Percentiles rank a stretch among this genome's conserved stretches.
These are phyloP conservation scores for Tenodera sinensis DNA, from an alignment of 2,888 invertebrate species.

Conservation along the genomic window DNA sequence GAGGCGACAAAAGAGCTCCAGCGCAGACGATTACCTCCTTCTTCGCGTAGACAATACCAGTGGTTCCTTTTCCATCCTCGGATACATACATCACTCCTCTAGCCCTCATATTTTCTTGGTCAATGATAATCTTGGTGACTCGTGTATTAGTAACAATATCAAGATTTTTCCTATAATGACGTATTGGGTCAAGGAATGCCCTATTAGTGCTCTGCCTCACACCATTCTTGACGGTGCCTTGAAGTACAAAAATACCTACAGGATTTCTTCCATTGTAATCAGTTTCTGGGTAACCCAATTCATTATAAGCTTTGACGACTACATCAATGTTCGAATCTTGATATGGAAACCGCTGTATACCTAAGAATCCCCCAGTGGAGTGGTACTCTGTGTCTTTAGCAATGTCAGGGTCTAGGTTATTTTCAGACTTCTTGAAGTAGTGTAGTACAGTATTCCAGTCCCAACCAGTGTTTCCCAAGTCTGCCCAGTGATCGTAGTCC, in stretches of 20 bases:
- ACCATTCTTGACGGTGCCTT: neutral
- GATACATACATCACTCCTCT: neutral
- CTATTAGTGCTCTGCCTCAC: neutral
- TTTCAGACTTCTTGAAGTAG: neutral
- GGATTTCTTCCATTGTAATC: neutral
- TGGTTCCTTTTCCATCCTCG: neutral
- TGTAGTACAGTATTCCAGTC: neutral
- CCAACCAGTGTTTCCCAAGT: neutral
- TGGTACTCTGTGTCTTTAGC: neutral
- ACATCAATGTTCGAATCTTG: neutral
- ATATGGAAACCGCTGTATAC: neutral
- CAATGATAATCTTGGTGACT: neutral
- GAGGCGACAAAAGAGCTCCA: neutral
- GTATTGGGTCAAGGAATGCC: neutral
- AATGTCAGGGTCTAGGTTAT: neutral
- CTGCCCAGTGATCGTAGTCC: neutral
- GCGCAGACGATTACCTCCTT: conserved; percentile 1
- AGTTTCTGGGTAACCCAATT: neutral
- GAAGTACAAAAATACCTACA: neutral
- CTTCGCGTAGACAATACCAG: neutral
- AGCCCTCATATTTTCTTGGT: neutral
- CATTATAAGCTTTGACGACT: neutral
- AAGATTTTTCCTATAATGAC: neutral
- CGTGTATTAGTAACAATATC: neutral
- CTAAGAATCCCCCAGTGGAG: neutral